Evolutionary conservation across 2,113 vertebrate species (phyloP).

Genomic region (Mormoops blainvillei): DNA sequence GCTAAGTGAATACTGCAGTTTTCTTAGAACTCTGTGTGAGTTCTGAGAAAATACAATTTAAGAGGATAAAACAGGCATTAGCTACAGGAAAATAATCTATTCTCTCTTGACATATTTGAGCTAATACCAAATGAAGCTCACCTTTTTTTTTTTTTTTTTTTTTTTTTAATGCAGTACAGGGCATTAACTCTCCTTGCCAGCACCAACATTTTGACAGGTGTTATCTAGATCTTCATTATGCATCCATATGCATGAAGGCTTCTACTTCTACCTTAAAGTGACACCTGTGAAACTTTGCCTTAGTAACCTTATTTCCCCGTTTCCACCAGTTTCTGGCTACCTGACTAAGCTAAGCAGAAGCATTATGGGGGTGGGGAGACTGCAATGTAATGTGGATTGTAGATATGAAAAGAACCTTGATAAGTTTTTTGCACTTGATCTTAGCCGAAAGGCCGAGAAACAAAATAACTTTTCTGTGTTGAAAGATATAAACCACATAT

Average conservation of each 20-base stretch:
- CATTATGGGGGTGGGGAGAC: neutral
- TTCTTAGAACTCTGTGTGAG: neutral
- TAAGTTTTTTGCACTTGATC: neutral
- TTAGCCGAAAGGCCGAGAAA: too few species aligned
- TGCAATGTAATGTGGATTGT: neutral
- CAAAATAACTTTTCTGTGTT: neutral
- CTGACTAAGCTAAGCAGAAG: neutral
- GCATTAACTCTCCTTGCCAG: neutral
- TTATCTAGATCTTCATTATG: neutral
- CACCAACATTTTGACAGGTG: neutral
- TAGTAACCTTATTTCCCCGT: neutral
- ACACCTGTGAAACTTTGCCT: neutral
- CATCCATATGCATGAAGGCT: neutral
- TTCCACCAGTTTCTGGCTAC: neutral
- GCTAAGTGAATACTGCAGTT: neutral
- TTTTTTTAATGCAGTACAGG: neutral
- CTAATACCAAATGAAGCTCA: neutral
- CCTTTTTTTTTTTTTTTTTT: neutral
- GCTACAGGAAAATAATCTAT: neutral
- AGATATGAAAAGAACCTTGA: neutral
- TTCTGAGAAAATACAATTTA: constrained; percentile 1
- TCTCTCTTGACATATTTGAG: neutral
- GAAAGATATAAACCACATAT: neutral
- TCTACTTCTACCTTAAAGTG: neutral
- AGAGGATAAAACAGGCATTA: neutral